These are phyloP conservation scores for Macrotus californicus DNA, from an alignment of 2,113 vertebrate genomes.

Conservation along the genomic window DNA sequence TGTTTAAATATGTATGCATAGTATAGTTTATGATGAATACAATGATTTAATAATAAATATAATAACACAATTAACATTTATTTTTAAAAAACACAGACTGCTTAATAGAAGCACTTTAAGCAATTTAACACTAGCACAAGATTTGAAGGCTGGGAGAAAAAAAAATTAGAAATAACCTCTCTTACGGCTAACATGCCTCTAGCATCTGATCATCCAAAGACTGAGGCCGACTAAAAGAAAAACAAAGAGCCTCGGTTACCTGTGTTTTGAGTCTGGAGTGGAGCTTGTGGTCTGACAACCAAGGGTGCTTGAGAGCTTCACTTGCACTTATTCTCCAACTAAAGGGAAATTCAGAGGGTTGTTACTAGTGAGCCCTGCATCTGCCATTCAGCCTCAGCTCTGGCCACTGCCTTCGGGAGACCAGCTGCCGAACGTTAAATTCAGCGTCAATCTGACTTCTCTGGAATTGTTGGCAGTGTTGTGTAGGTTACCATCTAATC, in stretches of 20 bases:
- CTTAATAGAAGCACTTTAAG: background rate
- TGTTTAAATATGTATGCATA: background rate
- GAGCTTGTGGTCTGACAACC: slow-evolving; percentile 90
- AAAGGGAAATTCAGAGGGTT: slow-evolving; percentile 61
- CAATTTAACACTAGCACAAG: background rate
- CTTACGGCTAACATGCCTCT: background rate
- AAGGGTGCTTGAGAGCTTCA: slow-evolving; percentile 92
- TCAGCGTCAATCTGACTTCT: background rate
- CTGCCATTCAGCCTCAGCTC: background rate
- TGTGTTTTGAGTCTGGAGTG: slow-evolving; percentile 85
- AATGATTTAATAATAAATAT: background rate
- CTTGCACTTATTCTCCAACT: slow-evolving; percentile 97
- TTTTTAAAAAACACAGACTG: background rate
- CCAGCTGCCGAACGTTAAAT: background rate
- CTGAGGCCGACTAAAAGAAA: background rate
- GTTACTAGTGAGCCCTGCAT: background rate
- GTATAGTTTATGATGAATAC: background rate
- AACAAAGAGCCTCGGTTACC: slow-evolving; percentile 74
- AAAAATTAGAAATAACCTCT: background rate
- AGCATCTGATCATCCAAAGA: background rate
- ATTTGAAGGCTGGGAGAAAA: background rate
- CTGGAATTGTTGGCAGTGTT: background rate
- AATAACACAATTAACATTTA: background rate
- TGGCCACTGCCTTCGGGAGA: background rate
- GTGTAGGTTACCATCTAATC: background rate